Evolutionary conservation across 2,113 vertebrate species (phyloP).

Genomic region (Zapornia atra): DNA sequence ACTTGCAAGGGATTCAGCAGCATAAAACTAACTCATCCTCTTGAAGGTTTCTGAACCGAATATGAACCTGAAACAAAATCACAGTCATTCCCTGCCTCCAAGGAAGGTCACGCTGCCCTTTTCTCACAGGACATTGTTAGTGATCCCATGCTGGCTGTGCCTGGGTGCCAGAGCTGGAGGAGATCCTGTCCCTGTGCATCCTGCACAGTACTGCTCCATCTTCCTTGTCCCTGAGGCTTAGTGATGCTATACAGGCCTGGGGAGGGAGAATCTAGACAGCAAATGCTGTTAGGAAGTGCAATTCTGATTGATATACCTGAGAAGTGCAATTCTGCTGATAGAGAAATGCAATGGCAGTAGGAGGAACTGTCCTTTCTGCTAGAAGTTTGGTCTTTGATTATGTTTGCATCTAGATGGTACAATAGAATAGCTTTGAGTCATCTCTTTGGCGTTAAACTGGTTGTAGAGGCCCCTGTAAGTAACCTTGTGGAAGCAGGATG

Average conservation of each 20-base stretch:
- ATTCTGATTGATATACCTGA: no score
- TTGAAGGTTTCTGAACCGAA: not conserved
- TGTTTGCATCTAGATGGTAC: not conserved
- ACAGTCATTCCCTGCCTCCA: not conserved
- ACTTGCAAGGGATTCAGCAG: not conserved
- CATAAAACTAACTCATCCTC: not conserved
- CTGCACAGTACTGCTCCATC: not conserved
- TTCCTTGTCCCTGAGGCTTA: not conserved
- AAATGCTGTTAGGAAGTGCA: not conserved
- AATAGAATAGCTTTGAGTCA: not conserved
- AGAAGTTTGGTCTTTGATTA: not conserved
- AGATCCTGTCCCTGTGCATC: not conserved
- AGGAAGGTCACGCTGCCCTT: not conserved
- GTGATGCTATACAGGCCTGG: not conserved
- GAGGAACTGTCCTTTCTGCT: not conserved
- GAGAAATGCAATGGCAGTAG: not conserved
- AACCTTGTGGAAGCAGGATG: not conserved
- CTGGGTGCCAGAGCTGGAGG: not conserved
- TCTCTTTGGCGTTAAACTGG: not conserved
- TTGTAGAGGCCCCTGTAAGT: not conserved
- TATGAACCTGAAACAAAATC: not conserved
- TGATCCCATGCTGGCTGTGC: rapidly evolving
- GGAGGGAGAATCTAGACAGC: not conserved
- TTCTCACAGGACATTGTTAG: not conserved
- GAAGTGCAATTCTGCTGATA: not conserved